Conservation (phyloP, 1,140 invertebrate genomes). For the Lepeophtheirus salmonis region DNA sequence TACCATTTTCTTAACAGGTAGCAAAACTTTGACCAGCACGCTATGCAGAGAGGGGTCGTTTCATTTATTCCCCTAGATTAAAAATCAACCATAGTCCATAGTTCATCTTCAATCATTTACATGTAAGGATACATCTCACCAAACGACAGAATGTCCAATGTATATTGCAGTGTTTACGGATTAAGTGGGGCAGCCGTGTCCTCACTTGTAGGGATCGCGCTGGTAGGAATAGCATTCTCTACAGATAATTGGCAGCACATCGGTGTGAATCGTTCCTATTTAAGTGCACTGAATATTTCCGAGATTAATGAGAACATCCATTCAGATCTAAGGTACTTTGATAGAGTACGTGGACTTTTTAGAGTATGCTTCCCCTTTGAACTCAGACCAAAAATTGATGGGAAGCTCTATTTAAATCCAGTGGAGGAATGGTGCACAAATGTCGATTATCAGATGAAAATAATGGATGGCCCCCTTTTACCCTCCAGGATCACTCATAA, state of each 20-base stretch:
- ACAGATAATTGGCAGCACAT: slow-evolving; percentile 85
- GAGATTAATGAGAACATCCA: background rate
- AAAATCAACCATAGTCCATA: too few species aligned
- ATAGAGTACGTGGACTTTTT: slow-evolving; percentile 8
- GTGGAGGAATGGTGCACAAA: slow-evolving; percentile 83
- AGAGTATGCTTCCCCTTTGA: slow-evolving; percentile 1
- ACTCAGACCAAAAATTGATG: background rate
- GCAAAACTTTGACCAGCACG: too few species aligned
- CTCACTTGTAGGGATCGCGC: slow-evolving; percentile 66
- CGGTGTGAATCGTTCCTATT: slow-evolving; percentile 52
- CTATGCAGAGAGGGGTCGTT: too few species aligned
- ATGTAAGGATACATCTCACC: too few species aligned
- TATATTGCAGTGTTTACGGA: slow-evolving; percentile 82
- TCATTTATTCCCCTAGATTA: too few species aligned
- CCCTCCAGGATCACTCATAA: background rate
- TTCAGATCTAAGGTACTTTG: slow-evolving; percentile 13
- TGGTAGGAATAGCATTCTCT: slow-evolving; percentile 72
- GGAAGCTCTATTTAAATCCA: slow-evolving; percentile 62
- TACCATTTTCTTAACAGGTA: too few species aligned
- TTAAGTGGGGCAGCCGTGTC: slow-evolving; percentile 76
- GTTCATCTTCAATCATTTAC: too few species aligned
- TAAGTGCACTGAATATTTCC: background rate
- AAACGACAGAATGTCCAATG: slow-evolving; percentile 30
- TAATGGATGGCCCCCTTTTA: slow-evolving; percentile 22
- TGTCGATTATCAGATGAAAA: slow-evolving; percentile 76